Percentiles rank a stretch among this genome's conserved stretches.
Evolutionary conservation across 1,140 invertebrate species (phyloP).

Genomic region (Zaprionus gabonicus): DNA sequence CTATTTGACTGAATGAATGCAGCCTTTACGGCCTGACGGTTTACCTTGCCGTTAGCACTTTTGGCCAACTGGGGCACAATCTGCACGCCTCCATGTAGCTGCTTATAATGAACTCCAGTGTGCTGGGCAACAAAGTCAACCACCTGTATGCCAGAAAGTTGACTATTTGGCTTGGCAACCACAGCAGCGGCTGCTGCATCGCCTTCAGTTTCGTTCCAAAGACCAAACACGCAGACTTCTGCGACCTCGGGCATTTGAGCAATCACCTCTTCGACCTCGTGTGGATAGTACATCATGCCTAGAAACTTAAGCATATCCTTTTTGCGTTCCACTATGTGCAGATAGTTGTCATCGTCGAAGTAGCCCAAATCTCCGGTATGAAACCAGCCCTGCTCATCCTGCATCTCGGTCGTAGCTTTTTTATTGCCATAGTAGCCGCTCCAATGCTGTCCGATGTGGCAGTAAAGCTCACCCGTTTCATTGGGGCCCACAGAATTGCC

Average conservation of each 20-base stretch:
- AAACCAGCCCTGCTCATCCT: constrained; percentile 86
- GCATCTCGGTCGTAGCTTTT: constrained; percentile 64
- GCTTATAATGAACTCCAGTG: constrained; percentile 27
- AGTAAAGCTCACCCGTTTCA: constrained; percentile 68
- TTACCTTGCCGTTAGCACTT: constrained; percentile 55
- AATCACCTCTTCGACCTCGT: constrained; percentile 78
- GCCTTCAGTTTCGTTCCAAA: constrained; percentile 73
- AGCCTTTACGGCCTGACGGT: constrained; percentile 56
- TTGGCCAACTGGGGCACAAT: constrained; percentile 36
- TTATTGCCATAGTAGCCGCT: constrained; percentile 76
- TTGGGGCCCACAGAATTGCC: constrained; percentile 57
- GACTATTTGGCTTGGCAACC: constrained; percentile 51
- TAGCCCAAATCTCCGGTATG: constrained; percentile 89
- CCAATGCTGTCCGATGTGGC: constrained; percentile 65
- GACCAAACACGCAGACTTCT: constrained; percentile 79
- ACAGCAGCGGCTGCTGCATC: constrained; percentile 80
- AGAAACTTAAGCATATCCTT: constrained; percentile 87
- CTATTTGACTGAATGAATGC: constrained; percentile 43
- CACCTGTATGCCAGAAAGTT: constrained; percentile 30
- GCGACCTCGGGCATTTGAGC: constrained; percentile 70
- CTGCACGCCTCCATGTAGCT: constrained; percentile 38
- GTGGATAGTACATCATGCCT: constrained; percentile 83
- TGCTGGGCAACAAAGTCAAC: constrained; percentile 48
- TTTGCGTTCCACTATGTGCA: constrained; percentile 87
- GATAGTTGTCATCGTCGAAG: constrained; percentile 86